A percentile compares a stretch with the other conserved stretches of the same genome.
phyloP scores from a whole-genome alignment of 2,888 invertebrate species.

The Bimastos eiseni region DNA sequence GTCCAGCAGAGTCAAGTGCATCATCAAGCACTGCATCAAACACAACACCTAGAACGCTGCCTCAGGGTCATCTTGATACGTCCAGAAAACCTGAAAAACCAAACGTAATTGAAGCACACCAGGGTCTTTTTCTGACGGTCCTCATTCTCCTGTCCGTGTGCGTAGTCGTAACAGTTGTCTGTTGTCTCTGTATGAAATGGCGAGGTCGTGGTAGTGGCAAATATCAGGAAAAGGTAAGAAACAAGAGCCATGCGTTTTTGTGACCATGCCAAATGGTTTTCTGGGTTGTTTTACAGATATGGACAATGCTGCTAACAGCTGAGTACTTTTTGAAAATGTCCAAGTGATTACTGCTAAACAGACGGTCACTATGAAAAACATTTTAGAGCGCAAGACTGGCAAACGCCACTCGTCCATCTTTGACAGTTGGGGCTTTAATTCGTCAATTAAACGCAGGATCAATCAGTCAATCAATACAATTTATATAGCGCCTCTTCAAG shows the following conservation, averaged over 20 bases:
- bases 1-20: no score
- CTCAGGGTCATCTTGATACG: no score
- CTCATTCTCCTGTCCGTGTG: conserved; percentile 43
- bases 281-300: not conserved
- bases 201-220: not conserved
- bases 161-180: conserved; percentile 43
- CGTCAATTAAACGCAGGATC: not conserved
- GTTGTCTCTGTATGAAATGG: conserved; percentile 37
- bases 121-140: conserved; percentile 44
- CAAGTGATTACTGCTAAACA: not conserved
- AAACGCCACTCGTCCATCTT: not conserved
- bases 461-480: not conserved
- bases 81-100: not conserved
- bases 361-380: not conserved
- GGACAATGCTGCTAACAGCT: not conserved
- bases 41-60: no score
- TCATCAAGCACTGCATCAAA: no score
- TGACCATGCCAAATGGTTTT: not conserved
- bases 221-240: not conserved
- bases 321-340: not conserved
- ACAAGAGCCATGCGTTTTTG: not conserved
- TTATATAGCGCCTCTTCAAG: no score
- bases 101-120: conserved; percentile 29
- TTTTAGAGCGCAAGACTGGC: not conserved
- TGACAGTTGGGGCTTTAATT: not conserved